Conservation (phyloP, 2,888 invertebrate genomes). For the Drosophila longiperda region DNA sequence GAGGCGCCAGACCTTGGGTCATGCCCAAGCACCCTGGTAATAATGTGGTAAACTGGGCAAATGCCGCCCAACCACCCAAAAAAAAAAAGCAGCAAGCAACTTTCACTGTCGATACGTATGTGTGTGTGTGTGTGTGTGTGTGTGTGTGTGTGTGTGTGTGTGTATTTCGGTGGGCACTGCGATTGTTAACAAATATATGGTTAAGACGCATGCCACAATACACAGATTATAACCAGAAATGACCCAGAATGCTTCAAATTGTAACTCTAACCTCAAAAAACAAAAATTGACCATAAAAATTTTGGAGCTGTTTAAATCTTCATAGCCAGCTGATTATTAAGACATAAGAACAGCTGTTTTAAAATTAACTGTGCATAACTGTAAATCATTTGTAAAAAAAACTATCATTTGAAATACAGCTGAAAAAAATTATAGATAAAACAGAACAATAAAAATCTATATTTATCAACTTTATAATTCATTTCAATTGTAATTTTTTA, state of each 20-base stretch:
- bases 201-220: conserved; percentile 39
- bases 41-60: conserved; percentile 74
- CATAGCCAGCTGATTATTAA: background rate
- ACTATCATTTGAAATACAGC: too few species aligned
- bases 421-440: background rate
- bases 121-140: background rate
- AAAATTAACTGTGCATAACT: background rate
- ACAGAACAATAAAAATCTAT: background rate
- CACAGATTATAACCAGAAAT: conserved; percentile 35
- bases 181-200: conserved; percentile 63
- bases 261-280: conserved; percentile 3
- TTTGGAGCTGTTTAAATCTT: background rate
- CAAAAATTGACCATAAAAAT: conserved; percentile 10
- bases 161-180: conserved; percentile 23
- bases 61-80: conserved; percentile 27
- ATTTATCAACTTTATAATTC: background rate
- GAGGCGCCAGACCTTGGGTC: conserved; percentile 76
- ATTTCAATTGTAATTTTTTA: background rate
- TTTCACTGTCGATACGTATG: conserved; percentile 7
- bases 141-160: conserved; percentile 4
- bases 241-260: background rate
- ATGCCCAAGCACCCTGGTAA: conserved; percentile 74
- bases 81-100: conserved; percentile 10
- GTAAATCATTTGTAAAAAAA: background rate
- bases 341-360: background rate